A percentile compares a stretch with the other conserved stretches of the same genome.
phyloP scores from a whole-genome alignment of 2,113 vertebrate genomes.

The Phalacrocorax brasilianus region DNA sequence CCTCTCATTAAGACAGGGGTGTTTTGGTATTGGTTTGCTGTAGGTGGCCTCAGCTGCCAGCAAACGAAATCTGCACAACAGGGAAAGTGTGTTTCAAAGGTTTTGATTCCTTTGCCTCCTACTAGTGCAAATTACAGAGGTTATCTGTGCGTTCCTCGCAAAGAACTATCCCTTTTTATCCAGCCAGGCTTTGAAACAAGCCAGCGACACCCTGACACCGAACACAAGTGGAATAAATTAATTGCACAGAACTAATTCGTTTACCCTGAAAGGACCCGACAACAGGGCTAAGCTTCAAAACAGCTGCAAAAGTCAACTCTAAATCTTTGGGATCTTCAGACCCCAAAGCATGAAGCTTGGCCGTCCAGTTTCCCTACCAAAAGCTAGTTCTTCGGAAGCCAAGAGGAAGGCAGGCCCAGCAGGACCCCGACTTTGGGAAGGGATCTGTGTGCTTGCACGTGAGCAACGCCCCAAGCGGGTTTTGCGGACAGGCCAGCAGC shows the following conservation, averaged over 20 bases:
- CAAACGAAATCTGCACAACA: neutral
- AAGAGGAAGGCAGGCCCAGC: neutral
- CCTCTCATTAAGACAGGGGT: fast-evolving
- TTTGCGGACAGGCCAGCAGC: fast-evolving
- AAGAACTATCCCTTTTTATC: neutral
- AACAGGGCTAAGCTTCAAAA: fast-evolving
- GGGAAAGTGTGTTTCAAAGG: fast-evolving
- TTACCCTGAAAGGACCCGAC: neutral
- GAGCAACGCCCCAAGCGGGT: neutral
- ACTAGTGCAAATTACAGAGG: neutral
- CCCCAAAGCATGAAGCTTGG: too few relatives aligned
- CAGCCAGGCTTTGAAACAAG: neutral
- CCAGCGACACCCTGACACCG: neutral
- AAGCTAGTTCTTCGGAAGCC: neutral
- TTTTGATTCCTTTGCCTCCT: neutral
- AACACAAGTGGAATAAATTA: neutral
- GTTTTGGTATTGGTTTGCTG: neutral
- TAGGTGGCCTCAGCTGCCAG: neutral
- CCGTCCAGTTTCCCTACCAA: neutral
- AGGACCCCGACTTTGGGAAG: neutral
- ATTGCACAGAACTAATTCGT: neutral
- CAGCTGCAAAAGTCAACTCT: neutral
- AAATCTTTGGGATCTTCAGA: neutral
- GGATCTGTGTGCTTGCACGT: fast-evolving
- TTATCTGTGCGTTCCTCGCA: fast-evolving